phyloP scores from a whole-genome alignment of 1,140 invertebrate species.

The Trichomalopsis sarcophagae region DNA sequence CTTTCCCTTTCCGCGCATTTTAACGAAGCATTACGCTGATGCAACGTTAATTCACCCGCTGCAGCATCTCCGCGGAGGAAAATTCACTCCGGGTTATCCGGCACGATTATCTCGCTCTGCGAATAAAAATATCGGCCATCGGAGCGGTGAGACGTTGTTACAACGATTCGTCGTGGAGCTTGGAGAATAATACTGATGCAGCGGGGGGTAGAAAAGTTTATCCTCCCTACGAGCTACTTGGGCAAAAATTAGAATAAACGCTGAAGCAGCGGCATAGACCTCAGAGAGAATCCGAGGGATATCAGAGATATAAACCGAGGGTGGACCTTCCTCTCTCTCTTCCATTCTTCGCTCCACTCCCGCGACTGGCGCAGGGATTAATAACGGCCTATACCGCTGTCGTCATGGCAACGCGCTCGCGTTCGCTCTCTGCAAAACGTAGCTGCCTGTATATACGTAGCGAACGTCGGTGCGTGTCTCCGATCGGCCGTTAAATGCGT shows the following conservation, averaged over 20 bases:
- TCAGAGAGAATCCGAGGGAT: background rate
- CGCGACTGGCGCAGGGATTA: conserved; percentile 58
- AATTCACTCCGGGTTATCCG: conserved; percentile 9
- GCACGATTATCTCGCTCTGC: background rate
- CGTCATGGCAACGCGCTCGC: conserved; percentile 62
- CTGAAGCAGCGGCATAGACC: background rate
- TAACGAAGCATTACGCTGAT: conserved; percentile 31
- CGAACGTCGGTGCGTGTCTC: conserved; percentile 35
- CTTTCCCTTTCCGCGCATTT: background rate
- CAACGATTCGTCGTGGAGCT: no score
- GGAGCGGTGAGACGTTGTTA: background rate
- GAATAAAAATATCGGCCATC: background rate
- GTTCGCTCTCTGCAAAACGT: conserved; percentile 54
- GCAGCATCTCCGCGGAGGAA: background rate
- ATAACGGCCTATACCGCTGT: conserved; percentile 64
- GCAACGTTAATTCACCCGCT: background rate
- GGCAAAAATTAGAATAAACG: background rate
- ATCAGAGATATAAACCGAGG: conserved; percentile 46
- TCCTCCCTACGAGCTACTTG: background rate
- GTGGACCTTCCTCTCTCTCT: conserved; percentile 53
- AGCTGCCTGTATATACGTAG: conserved; percentile 15
- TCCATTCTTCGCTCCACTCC: conserved; percentile 58
- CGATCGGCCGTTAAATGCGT: conserved; percentile 58
- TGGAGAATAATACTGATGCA: background rate
- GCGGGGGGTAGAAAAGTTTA: background rate